Evolutionary conservation across 2,888 invertebrate species (phyloP), one percentile per base, ranked within the genome.

Genomic region (Patella pellucida): DNA sequence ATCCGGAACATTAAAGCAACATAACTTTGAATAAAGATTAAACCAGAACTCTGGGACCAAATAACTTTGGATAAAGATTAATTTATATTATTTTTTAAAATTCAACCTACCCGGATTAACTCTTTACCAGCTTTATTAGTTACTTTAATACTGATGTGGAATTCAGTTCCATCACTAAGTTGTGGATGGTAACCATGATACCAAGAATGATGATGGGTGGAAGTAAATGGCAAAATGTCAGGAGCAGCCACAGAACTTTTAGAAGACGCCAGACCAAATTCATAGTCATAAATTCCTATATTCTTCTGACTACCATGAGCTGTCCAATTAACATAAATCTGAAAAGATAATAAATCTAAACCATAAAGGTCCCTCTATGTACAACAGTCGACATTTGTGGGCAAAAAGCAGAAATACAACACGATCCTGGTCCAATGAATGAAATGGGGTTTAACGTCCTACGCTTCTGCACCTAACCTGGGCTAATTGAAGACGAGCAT

Each of bases 81-180:
- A 41, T 41, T 41, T 41, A 41, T 41, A 3, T 41, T 41, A 7
- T 41, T 41, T 41, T 41, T 41, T 41, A 41, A 41, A 41, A 9
- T 41, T 41, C 41, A 7, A 41, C 41, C 4, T 9, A 83, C 84
- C 80, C 76, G 75, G 19, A 76, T 68, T 41, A 73, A 71, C 19
- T 76, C 71, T 27, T 79, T 68, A 4, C 75, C 78, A 5, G 85
- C 81, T 72, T 79, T 83, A 69, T 85, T 83, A 19, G 80, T 80
- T 12, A 85, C 81, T 70, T 82, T 83, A 67, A 86, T 76, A 23
- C 82, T 70, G n/a, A 86, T 79, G 71, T 80, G 84, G 75, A 87
- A 85, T 50, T 73, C 71, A 15, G 78, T 71, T 0, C 84, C 85
- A 31, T 84, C 82, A 23, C 76, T 79, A 16, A 87, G 70, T 71